Percentiles rank a stretch among this genome's conserved stretches.
These are phyloP conservation scores for Littorina saxatilis DNA, from an alignment of 1,140 invertebrate genomes.

Conservation along the genomic window DNA sequence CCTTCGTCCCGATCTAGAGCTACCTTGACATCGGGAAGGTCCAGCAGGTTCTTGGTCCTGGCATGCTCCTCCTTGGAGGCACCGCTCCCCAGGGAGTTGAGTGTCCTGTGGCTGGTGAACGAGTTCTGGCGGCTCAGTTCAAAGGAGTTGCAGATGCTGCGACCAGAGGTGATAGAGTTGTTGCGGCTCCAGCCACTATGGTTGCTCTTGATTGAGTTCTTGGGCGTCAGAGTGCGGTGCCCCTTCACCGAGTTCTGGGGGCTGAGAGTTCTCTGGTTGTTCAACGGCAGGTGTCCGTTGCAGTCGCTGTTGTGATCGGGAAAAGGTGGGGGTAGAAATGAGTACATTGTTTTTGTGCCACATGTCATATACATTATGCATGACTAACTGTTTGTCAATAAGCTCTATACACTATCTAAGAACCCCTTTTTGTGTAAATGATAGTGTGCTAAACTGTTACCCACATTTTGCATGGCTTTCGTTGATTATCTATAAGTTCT, in stretches of 20 bases:
- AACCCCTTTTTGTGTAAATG: no score
- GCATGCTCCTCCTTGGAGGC: conserved; percentile 69
- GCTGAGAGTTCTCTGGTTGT: conserved; percentile 75
- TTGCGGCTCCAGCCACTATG: conserved; percentile 68
- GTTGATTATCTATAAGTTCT: no score
- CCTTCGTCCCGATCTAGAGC: conserved; percentile 47
- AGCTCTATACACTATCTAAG: no score
- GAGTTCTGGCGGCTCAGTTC: conserved; percentile 74
- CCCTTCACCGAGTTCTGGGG: conserved; percentile 79
- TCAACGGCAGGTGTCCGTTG: conserved; percentile 80
- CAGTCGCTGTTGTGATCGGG: conserved; percentile 82
- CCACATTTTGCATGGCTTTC: no score
- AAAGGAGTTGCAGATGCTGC: conserved; percentile 69
- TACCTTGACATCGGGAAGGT: conserved; percentile 46
- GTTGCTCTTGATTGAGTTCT: conserved; percentile 81
- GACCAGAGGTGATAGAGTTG: conserved; percentile 69
- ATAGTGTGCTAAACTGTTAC: no score
- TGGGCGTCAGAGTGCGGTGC: conserved; percentile 77
- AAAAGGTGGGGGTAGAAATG: no score
- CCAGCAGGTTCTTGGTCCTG: conserved; percentile 73
- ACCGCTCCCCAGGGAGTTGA: conserved; percentile 66
- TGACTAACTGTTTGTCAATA: no score
- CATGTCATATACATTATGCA: no score
- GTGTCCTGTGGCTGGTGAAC: conserved; percentile 67
- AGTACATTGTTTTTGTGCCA: no score